Evolutionary conservation across 92 coral and sea anemone species (phyloP), one percentile per base, ranked within the genome.

Genomic region (Meandrina meandrites): DNA sequence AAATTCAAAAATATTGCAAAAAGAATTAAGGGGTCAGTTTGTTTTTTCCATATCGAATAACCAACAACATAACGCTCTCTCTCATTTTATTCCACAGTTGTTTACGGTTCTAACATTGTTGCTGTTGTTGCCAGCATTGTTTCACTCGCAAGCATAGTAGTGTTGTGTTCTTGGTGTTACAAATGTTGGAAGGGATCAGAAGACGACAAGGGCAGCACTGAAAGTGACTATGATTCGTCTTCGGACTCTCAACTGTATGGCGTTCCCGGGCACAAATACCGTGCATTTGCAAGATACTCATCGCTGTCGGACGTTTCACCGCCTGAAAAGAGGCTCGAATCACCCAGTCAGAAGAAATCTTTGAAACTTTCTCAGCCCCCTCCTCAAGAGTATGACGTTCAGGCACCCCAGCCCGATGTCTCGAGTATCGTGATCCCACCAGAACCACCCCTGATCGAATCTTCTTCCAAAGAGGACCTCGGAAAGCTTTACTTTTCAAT

Each of bases 401-500:
- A 91, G 56, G 87, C 97, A 1, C 96, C 96, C 0, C 99, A 97
- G 77, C 99, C 98, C 47, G 91, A 89, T 79, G 85, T 93, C 19
- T 79, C 92, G 5, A 84, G 50, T 0, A 85, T 90, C 19, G 93
- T 91, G 68, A 86, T 97, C 24, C 98, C 98, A 0, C 98, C 98
- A 0, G 97, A 90, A 34, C 98, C 98, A 1, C 98, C 98, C 58
- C 86, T 91, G 66, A 85, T 92, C 70, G 94, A 90, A 8, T 86
- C 92, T 19, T 88, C 94, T 16, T 66, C 86, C 9, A 91, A 90
- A 74, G 99, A 95, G 75, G 90, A 94, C 51, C 80, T 97, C 15
- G 99, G 99, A 32, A 94, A 96, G 81, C 75, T 97, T 7, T 90
- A 90, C 85, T 97, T 97, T 86, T 93, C 99, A 36, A 76, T 97